Percentiles rank a stretch among this genome's conserved stretches.
These are phyloP conservation scores for Cydia fagiglandana DNA, from an alignment of 1,140 invertebrate species.

Conservation along the genomic window DNA sequence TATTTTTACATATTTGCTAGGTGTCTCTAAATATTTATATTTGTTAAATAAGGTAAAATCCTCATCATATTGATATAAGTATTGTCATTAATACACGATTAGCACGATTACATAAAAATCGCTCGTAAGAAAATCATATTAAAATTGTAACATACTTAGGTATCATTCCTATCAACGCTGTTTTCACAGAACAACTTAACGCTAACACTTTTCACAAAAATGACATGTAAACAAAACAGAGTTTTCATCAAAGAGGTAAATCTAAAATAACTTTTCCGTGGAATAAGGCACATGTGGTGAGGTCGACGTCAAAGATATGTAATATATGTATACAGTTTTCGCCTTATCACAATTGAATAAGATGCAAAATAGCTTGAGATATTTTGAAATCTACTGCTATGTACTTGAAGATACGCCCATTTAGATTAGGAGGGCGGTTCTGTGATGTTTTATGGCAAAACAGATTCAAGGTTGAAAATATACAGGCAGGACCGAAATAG, in stretches of 20 bases:
- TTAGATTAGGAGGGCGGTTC: not conserved
- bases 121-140: no score
- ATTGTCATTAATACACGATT: no score
- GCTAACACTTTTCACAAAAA: not conserved
- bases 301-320: not conserved
- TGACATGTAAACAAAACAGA: slow-evolving; percentile 7
- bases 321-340: not conserved
- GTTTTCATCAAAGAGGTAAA: slow-evolving; percentile 31
- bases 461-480: slow-evolving; percentile 44
- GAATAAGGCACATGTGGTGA: not conserved
- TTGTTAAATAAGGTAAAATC: no score
- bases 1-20: no score
- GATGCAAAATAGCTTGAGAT: not conserved
- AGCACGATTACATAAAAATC: no score
- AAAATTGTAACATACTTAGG: not conserved
- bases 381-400: not conserved
- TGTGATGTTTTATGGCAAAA: slow-evolving; percentile 45
- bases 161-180: not conserved
- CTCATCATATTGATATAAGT: no score
- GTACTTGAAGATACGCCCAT: not conserved
- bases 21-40: no score
- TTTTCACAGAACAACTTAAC: not conserved
- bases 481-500: slow-evolving; percentile 33
- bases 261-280: slow-evolving; percentile 18
- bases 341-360: not conserved